A percentile compares a stretch with the other conserved stretches of the same genome.
Evolutionary conservation across 2,888 invertebrate species (phyloP).

Genomic region (Melanostoma scalare): DNA sequence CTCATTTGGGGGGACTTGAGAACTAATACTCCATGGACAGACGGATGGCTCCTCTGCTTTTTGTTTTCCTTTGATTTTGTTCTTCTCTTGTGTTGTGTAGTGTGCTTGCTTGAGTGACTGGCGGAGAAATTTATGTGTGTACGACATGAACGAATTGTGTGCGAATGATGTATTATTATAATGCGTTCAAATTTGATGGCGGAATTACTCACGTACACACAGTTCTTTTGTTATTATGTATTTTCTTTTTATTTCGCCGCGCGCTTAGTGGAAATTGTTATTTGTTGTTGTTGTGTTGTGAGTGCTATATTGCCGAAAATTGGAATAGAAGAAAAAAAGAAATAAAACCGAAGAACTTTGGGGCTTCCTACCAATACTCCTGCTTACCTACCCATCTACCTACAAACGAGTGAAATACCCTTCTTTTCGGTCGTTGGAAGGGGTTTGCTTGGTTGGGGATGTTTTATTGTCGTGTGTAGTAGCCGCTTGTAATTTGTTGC

Average conservation of each 20-base stretch:
- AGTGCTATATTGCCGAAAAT: conserved; percentile 46
- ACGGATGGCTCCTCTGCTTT: conserved; percentile 32
- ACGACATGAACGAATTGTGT: conserved; percentile 74
- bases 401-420: conserved; percentile 1
- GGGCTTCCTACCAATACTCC: conserved; percentile 22
- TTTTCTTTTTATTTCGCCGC: conserved; percentile 35
- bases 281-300: conserved; percentile 38
- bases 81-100: background rate
- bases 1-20: conserved; percentile 24
- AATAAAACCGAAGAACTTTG: conserved; percentile 45
- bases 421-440: conserved; percentile 22
- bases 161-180: conserved; percentile 75
- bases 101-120: conserved; percentile 60
- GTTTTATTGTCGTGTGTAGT: conserved; percentile 56
- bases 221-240: conserved; percentile 60
- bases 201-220: conserved; percentile 73
- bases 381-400: conserved; percentile 6
- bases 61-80: conserved; percentile 12
- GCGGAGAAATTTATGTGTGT: conserved; percentile 74
- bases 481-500: conserved; percentile 58
- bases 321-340: background rate
- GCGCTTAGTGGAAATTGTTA: conserved; percentile 48
- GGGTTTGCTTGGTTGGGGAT: conserved; percentile 46
- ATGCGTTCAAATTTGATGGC: conserved; percentile 73
- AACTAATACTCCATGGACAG: conserved; percentile 16